Evolutionary conservation across 1,140 invertebrate species (phyloP).

Genomic region (Arctopsyche grandis): DNA sequence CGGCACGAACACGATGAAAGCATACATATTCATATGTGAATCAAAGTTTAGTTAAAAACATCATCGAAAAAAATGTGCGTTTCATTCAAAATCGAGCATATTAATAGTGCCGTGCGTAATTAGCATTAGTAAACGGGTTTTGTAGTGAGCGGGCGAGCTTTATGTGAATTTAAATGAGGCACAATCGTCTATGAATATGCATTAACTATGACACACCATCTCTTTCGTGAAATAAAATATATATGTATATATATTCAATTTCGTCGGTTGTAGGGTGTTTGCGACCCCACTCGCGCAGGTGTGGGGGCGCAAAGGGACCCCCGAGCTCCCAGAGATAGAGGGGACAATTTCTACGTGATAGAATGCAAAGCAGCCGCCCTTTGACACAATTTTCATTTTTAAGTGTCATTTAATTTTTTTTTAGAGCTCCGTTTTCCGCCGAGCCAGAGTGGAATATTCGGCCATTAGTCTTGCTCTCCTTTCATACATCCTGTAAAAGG

Average conservation of each 20-base stretch:
- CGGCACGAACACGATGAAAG: no score
- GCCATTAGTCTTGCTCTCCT: conserved; percentile 50
- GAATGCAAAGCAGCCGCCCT: conserved; percentile 48
- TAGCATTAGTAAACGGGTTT: conserved; percentile 19
- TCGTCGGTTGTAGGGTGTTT: neutral
- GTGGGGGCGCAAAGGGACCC: neutral
- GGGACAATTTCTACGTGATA: conserved; percentile 44
- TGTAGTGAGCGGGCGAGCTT: conserved; percentile 22
- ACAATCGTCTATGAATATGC: conserved; percentile 43
- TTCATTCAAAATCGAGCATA: neutral
- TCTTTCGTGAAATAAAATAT: conserved; percentile 39
- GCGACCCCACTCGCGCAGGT: neutral
- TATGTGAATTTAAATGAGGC: conserved; percentile 24
- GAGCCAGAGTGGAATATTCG: conserved; percentile 43
- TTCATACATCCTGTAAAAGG: conserved; percentile 29
- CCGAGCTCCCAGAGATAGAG: neutral
- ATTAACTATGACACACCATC: conserved; percentile 40
- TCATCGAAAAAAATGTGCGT: no score
- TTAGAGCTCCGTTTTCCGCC: conserved; percentile 47
- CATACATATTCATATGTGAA: no score
- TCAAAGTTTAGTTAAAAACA: no score
- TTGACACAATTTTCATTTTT: conserved; percentile 55
- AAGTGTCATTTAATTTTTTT: conserved; percentile 54
- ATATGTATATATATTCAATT: conserved; percentile 48
- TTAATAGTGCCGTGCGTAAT: conserved; percentile 15